Evolutionary conservation across 2,113 vertebrate species (phyloP).

Genomic region (Ammodytes marinus): DNA sequence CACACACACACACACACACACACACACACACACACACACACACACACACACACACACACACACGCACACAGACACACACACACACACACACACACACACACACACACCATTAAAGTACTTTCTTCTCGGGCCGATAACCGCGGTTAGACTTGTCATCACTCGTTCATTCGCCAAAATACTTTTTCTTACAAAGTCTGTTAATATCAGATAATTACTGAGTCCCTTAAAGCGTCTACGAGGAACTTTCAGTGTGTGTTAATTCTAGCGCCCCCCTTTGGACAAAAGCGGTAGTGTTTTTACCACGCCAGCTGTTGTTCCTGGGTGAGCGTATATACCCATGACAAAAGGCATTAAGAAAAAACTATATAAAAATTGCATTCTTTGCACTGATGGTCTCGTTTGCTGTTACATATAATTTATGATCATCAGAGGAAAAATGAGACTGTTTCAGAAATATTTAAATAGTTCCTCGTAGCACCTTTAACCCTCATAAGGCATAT

Average conservation of each 20-base stretch:
- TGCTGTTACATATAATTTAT: too few species aligned
- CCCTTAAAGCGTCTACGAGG: neutral
- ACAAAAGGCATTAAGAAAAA: too few species aligned
- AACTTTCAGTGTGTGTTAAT: neutral
- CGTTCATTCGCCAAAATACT: slow-evolving; percentile 39
- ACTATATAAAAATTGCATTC: too few species aligned
- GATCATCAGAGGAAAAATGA: too few species aligned
- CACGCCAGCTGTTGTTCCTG: too few species aligned
- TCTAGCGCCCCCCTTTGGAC: too few species aligned
- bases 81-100: slow-evolving; percentile 16
- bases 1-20: slow-evolving; percentile 2
- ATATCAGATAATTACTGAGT: neutral
- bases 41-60: slow-evolving; percentile 10
- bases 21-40: slow-evolving; percentile 25
- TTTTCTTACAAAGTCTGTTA: neutral
- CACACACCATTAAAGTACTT: neutral
- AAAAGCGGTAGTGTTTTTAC: too few species aligned
- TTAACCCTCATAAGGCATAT: too few species aligned
- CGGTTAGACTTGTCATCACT: slow-evolving; percentile 48
- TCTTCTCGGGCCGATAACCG: slow-evolving; percentile 6
- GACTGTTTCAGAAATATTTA: too few species aligned
- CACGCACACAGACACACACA: slow-evolving; percentile 24
- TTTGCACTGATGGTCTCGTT: too few species aligned
- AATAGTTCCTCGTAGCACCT: too few species aligned
- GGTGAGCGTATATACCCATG: too few species aligned